Evolutionary conservation across 2,888 invertebrate genomes (phyloP), one percentile per base, ranked within the genome.

Genomic region (Sphecodes monilicornis): DNA sequence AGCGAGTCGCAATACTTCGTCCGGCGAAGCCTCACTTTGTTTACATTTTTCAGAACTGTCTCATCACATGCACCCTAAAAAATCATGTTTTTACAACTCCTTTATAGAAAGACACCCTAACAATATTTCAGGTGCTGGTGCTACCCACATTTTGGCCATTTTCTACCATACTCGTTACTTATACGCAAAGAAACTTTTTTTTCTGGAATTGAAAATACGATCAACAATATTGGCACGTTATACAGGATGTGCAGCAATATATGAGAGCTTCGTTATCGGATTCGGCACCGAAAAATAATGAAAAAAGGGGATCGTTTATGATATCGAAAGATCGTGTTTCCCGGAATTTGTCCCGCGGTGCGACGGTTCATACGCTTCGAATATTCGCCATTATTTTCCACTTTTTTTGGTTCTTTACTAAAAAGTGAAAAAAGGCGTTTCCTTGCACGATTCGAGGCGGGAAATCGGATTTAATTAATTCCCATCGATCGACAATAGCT

Each of bases 391-490:
- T 57, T 57, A 57, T 57, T 57, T 57, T 13, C 13, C 13, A 3
- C 16, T 16, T 16, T 6, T 50, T 18, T n/a, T 50, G 2, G 3
- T 6, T 6, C 29, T 1, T 13, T 5, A 16, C 5, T 13, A 8
- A 26, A 43, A 26, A 64, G 6, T 29, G 10, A 36, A 26, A 22
- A n/a, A 10, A 2, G 6, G 18, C 46, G 26, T 16, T 69, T 50
- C 29, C 43, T 77, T 29, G 22, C 46, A 10, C 18, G 43, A 64
- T 29, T 43, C 50, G 18, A 18, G 26, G 26, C 57, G 50, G 79
- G 75, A 22, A 88, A 80, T 74, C 80, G 72, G 70, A 68, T 76
- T 86, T 80, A 83, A 86, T 87, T 86, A 87, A 88, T 82, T 74
- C 71, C n/a, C 57, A 71, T 71, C 83, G 82, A 86, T 86, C 82